Evolutionary conservation across 37 sponge, comb jelly and placozoan genomes (phyloP).

Genomic region (Ianthella basta): DNA sequence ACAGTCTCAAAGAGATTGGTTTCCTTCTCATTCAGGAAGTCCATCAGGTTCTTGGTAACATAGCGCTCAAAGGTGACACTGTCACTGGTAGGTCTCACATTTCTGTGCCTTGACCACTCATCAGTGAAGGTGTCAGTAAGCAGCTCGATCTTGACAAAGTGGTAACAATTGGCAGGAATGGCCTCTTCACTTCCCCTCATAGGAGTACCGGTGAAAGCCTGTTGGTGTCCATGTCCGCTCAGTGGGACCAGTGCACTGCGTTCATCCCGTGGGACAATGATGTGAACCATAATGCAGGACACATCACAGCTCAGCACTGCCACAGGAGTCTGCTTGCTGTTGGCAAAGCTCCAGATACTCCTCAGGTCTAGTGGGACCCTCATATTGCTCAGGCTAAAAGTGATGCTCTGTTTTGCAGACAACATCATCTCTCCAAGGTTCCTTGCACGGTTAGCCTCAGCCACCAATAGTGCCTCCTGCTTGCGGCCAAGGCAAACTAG

Average conservation of each 20-base stretch:
- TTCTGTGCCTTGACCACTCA: background rate
- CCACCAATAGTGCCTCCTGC: slow-evolving; percentile 43
- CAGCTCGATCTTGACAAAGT: slow-evolving; percentile 6
- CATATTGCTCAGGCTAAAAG: background rate
- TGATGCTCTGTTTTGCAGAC: slow-evolving; percentile 15
- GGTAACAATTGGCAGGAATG: slow-evolving; percentile 6
- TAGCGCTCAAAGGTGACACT: slow-evolving; percentile 21
- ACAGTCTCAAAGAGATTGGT: slow-evolving; percentile 16
- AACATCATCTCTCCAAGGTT: slow-evolving; percentile 75
- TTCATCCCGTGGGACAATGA: background rate
- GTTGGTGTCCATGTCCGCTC: too few species aligned
- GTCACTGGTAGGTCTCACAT: too few species aligned
- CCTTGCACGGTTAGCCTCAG: slow-evolving; percentile 66
- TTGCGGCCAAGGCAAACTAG: slow-evolving; percentile 39
- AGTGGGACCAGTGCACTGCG: background rate
- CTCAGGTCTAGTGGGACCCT: slow-evolving; percentile 40
- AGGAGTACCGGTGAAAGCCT: background rate
- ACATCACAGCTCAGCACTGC: slow-evolving; percentile 58
- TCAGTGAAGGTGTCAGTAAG: too few species aligned
- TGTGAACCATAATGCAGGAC: slow-evolving; percentile 48
- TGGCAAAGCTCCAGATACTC: slow-evolving; percentile 26
- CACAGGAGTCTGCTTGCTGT: slow-evolving; percentile 34
- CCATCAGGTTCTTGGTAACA: slow-evolving; percentile 17
- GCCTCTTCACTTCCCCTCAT: background rate
- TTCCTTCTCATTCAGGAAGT: slow-evolving; percentile 23